These are phyloP conservation scores for Zaprionus vittiger DNA, from an alignment of 1,140 invertebrate genomes.

Conservation along the genomic window DNA sequence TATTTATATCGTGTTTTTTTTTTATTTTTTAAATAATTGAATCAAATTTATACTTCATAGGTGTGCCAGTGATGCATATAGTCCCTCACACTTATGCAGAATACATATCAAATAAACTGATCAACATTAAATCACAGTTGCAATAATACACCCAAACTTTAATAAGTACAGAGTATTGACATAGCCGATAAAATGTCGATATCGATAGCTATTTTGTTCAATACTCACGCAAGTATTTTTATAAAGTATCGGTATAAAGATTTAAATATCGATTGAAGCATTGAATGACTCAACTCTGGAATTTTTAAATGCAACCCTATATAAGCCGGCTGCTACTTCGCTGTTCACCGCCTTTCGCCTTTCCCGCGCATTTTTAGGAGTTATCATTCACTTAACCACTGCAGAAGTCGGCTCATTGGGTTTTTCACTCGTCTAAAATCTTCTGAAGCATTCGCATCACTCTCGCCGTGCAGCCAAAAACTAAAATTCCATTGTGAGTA, in stretches of 20 bases:
- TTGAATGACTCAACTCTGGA: not conserved
- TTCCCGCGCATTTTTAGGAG: slow-evolving; percentile 51
- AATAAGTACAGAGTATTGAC: not conserved
- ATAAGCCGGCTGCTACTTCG: slow-evolving; percentile 17
- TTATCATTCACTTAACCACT: slow-evolving; percentile 29
- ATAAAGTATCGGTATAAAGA: not conserved
- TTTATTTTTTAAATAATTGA: not conserved
- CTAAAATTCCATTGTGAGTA: slow-evolving; percentile 52
- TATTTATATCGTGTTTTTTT: not conserved
- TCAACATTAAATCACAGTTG: not conserved
- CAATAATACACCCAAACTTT: not conserved
- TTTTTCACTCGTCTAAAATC: slow-evolving; percentile 65
- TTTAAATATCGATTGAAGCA: not conserved
- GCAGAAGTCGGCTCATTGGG: slow-evolving; percentile 18
- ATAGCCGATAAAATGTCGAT: not conserved
- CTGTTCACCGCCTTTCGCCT: slow-evolving; percentile 15
- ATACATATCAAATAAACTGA: not conserved
- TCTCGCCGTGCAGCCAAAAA: not conserved
- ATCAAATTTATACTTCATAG: slow-evolving; percentile 7
- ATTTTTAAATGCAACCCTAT: slow-evolving; percentile 16
- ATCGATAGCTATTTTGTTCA: slow-evolving; percentile 1
- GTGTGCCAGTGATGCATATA: slow-evolving; percentile 30
- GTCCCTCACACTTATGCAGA: slow-evolving; percentile 33
- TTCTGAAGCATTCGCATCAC: slow-evolving; percentile 28
- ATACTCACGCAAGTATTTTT: not conserved